Evolutionary conservation across 2,113 vertebrate species (phyloP), one percentile per base, ranked within the genome.

Genomic region (Pedetes capensis): DNA sequence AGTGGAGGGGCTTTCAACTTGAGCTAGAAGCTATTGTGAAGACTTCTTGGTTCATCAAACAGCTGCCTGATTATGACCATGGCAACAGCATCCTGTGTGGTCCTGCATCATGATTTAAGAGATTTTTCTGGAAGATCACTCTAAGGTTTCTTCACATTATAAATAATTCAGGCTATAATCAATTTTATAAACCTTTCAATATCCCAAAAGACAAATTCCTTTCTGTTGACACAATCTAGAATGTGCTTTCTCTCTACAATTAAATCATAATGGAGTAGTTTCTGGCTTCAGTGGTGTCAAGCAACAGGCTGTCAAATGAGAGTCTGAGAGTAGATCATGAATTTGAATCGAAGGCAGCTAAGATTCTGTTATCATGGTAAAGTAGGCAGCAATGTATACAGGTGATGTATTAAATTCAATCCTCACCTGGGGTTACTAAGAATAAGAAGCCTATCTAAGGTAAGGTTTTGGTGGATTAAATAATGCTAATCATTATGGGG

Each of bases 61-160:
- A 8, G 16, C 57, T 57, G 91, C 63, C 61, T 69, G 32, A 53
- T 42, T 74, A 57, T 47, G 57, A 69, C 44, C 34, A 53, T 37
- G 49, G 37, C 42, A 63, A 47, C 1, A 44, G 64, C 42, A 49
- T 61, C 51, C 53, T 63, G 42, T 18, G 44, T 68, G 63, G 69
- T 17, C 53, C 71, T 55, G 14, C 3, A 0, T 69, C 11, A 51
- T 32, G 44, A 87, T 27, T 87, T 59, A 37, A 69, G 68, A 75
- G 14, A 37, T 53, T 89, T 83, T 79, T 80, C 39, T 69, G 29
- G 18, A 84, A 76, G 37, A 51, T 71, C 66, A 85, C 20, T 72
- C 34, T 86, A n/a, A 57, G 57, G 18, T 89, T n/a, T 78, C 42
- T 89, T 94, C n/a, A n/a, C n/a, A n/a, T n/a, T n/a, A n/a, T n/a